Evolutionary conservation across 2,797 vertebrate species (phyloP).

Genomic region (Myioborus melanocephalus): DNA sequence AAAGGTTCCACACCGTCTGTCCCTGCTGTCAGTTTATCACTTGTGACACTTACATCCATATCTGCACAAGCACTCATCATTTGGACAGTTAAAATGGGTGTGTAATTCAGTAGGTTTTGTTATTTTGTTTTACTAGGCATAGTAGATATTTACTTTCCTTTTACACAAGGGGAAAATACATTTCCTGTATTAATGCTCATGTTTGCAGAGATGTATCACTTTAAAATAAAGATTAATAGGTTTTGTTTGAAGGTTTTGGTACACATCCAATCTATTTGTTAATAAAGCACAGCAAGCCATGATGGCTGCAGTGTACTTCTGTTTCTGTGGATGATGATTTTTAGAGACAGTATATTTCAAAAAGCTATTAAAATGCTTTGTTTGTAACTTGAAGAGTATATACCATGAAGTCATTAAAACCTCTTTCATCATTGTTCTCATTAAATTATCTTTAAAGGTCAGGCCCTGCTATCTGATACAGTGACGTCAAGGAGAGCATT

Average conservation of each 20-base stretch:
- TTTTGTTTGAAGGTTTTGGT: conserved; percentile 12
- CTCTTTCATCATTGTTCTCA: not conserved
- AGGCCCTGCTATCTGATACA: not conserved
- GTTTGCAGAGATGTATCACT: not conserved
- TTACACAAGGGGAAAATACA: not conserved
- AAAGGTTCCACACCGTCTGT: not conserved
- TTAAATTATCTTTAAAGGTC: not conserved
- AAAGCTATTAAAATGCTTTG: conserved; percentile 19
- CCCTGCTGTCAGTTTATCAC: not conserved
- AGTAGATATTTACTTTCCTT: not conserved
- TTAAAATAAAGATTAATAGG: not conserved
- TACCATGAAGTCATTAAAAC: not conserved
- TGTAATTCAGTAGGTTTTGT: not conserved
- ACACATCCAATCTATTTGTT: not conserved
- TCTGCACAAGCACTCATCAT: not conserved
- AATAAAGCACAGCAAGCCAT: not conserved
- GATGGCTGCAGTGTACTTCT: not conserved
- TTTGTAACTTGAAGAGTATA: conserved; percentile 7
- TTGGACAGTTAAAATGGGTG: not conserved
- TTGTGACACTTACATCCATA: not conserved
- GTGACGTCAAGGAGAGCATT: not conserved
- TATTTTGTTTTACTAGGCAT: not conserved
- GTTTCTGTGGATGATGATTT: not conserved
- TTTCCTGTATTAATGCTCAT: not conserved
- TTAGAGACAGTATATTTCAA: not conserved